Evolutionary conservation across 1,140 invertebrate species (phyloP).

Genomic region (Geopemphigus sp.): DNA sequence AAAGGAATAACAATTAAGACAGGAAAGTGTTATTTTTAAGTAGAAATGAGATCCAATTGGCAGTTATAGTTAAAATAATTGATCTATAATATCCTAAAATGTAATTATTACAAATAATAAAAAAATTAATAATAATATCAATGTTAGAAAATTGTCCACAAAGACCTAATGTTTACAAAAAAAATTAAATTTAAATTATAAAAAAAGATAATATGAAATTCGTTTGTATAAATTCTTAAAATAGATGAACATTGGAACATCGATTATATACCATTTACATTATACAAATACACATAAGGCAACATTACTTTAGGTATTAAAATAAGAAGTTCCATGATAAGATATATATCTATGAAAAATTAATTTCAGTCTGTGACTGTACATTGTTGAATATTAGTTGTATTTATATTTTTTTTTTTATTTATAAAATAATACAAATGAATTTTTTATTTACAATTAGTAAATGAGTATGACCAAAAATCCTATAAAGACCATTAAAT

Average conservation of each 20-base stretch:
- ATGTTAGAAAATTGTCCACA: not conserved
- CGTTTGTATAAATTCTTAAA: conserved; percentile 21
- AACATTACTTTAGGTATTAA: not conserved
- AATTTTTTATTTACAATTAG: conserved; percentile 14
- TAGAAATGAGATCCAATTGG: too few relatives aligned
- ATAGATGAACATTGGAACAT: conserved; percentile 12
- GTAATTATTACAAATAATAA: conserved; percentile 24
- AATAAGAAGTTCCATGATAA: not conserved
- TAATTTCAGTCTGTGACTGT: not conserved
- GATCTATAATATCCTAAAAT: conserved; percentile 41
- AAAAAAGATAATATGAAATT: conserved; percentile 29
- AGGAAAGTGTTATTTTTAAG: too few relatives aligned
- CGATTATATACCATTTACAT: conserved; percentile 2
- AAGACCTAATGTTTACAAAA: conserved; percentile 11
- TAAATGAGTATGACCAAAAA: not conserved
- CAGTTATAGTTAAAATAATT: conserved; percentile 24
- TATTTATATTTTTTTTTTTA: not conserved
- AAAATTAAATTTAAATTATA: not conserved
- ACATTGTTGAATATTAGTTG: conserved; percentile 8
- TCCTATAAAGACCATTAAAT: conserved; percentile 1
- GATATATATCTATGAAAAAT: not conserved
- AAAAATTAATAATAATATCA: conserved; percentile 1
- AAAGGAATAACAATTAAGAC: too few relatives aligned
- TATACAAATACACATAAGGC: conserved; percentile 3
- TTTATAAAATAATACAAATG: conserved; percentile 28